Conservation (phyloP, 2,797 vertebrate genomes). For the Pipistrellus pygmaeus region DNA sequence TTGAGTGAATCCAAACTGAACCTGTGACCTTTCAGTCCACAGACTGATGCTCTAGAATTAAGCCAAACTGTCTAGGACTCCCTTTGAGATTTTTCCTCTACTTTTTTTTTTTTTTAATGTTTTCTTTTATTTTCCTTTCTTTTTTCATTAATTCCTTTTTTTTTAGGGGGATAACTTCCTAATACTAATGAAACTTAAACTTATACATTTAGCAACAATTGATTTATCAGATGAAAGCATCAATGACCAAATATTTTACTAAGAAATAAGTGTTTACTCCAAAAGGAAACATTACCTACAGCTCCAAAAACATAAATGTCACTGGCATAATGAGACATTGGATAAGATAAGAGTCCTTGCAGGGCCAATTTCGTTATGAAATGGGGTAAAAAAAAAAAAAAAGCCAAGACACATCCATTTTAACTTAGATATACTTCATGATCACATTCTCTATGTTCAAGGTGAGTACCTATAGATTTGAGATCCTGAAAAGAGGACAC, state of each 20-base stretch:
- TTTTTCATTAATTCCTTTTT: neutral
- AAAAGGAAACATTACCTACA: neutral
- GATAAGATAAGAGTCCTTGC: neutral
- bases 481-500: neutral
- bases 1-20: too few species aligned
- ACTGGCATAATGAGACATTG: neutral
- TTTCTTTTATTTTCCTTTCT: neutral
- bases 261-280: neutral
- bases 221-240: neutral
- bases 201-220: neutral
- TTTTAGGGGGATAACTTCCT: neutral
- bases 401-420: neutral
- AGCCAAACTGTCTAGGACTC: too few species aligned
- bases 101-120: neutral
- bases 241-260: neutral
- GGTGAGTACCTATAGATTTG: neutral
- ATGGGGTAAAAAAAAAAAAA: slow-evolving; percentile 19
- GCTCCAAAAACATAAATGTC: neutral
- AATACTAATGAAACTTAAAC: neutral
- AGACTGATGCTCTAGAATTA: too few species aligned
- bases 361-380: neutral
- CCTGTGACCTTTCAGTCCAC: too few species aligned
- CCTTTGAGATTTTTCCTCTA: neutral
- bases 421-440: neutral
- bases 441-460: neutral